A percentile compares a stretch with the other conserved stretches of the same genome.
These are phyloP conservation scores for Ichneumon xanthorius DNA, from an alignment of 2,888 invertebrate genomes.

Conservation along the genomic window DNA sequence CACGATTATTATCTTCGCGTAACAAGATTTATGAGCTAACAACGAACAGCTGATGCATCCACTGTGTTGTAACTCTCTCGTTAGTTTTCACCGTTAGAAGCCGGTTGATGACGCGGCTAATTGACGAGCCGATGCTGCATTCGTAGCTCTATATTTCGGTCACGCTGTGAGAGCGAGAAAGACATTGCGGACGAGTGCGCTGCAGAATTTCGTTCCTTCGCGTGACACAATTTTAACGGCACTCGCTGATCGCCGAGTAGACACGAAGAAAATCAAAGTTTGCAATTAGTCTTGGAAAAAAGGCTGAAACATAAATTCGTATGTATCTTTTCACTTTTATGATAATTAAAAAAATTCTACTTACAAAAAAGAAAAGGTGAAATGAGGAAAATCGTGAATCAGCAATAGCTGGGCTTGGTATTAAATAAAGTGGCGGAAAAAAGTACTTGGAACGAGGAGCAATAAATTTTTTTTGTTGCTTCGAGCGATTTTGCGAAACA, in stretches of 20 bases:
- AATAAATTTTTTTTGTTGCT: not conserved
- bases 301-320: too few relatives aligned
- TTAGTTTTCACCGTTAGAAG: constrained; percentile 54
- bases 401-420: not conserved
- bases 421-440: not conserved
- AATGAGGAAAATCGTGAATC: too few relatives aligned
- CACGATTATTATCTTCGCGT: constrained; percentile 45
- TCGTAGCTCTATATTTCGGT: constrained; percentile 11
- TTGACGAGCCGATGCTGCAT: constrained; percentile 24
- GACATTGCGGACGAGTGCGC: not conserved
- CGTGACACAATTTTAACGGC: constrained; percentile 2
- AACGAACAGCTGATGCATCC: constrained; percentile 12
- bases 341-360: not conserved
- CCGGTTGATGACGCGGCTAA: constrained; percentile 43
- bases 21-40: constrained; percentile 52
- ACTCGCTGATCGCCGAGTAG: not conserved
- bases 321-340: too few relatives aligned
- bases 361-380: not conserved
- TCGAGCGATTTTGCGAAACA: not conserved
- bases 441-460: not conserved
- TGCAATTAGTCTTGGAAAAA: not conserved
- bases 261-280: not conserved
- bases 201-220: constrained; percentile 22
- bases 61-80: constrained; percentile 18
- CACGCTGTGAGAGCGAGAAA: not conserved